These are phyloP conservation scores for Campoletis sonorensis DNA, from an alignment of 1,140 invertebrate species.

Conservation along the genomic window DNA sequence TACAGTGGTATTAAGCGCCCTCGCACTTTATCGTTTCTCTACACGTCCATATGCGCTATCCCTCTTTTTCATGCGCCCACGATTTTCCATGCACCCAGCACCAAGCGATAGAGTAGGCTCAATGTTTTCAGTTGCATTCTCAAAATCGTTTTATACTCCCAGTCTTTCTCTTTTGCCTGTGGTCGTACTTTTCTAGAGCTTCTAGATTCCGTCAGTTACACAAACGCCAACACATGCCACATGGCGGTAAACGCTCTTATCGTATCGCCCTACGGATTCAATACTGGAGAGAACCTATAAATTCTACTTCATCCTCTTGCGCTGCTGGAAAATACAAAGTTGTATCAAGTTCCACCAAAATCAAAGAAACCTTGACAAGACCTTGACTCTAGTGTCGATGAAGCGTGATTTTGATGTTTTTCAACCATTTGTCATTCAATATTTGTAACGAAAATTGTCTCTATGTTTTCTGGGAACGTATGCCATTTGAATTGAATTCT, in stretches of 20 bases:
- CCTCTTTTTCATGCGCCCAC: background rate
- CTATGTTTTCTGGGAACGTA: background rate
- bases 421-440: too few species aligned
- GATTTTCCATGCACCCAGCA: conserved; percentile 8
- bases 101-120: background rate
- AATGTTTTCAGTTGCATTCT: conserved; percentile 23
- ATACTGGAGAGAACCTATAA: conserved; percentile 11
- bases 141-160: conserved; percentile 1
- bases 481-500: conserved; percentile 12
- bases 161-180: background rate
- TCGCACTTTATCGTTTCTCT: conserved; percentile 30
- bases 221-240: background rate
- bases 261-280: conserved; percentile 1
- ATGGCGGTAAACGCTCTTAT: conserved; percentile 14
- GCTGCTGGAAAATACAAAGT: background rate
- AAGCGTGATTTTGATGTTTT: too few species aligned
- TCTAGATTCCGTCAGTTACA: background rate
- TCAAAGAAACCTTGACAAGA: background rate
- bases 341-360: background rate
- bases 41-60: background rate
- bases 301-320: background rate
- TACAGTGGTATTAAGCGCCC: conserved; percentile 21
- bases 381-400: too few species aligned
- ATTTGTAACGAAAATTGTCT: too few species aligned
- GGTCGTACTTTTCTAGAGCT: background rate